Evolutionary conservation across 2,888 invertebrate species (phyloP).

Genomic region (Aromia moschata): DNA sequence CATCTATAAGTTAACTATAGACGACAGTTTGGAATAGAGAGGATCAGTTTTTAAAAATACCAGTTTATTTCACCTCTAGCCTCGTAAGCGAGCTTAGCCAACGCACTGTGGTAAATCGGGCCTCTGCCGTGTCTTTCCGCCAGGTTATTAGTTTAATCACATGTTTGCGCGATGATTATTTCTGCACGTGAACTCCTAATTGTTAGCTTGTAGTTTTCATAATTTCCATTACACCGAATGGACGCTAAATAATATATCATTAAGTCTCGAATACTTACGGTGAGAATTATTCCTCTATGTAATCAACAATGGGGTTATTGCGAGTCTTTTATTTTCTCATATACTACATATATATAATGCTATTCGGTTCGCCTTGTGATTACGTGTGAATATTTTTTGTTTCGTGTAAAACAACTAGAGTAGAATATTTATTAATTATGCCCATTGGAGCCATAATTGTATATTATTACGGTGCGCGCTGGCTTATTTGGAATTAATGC

Average conservation of each 20-base stretch:
- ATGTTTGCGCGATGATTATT: constrained; percentile 56
- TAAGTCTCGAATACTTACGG: constrained; percentile 32
- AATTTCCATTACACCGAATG: constrained; percentile 51
- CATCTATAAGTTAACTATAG: too few species aligned
- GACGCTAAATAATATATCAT: constrained; percentile 39
- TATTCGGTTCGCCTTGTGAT: constrained; percentile 27
- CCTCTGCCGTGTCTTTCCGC: constrained; percentile 16
- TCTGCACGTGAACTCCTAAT: constrained; percentile 56
- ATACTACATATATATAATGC: too few species aligned
- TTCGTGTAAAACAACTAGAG: constrained; percentile 26
- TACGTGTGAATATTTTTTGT: constrained; percentile 26
- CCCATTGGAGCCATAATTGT: constrained; percentile 17
- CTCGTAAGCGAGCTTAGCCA: not conserved
- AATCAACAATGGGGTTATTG: constrained; percentile 30
- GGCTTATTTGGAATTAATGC: constrained; percentile 15
- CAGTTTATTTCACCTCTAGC: too few species aligned
- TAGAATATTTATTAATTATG: constrained; percentile 28
- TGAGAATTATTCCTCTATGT: constrained; percentile 34
- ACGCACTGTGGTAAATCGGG: constrained; percentile 8
- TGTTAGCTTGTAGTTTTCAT: constrained; percentile 49
- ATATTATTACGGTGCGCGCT: constrained; percentile 4
- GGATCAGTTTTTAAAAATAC: too few species aligned
- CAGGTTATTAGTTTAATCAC: constrained; percentile 53
- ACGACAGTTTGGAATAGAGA: too few species aligned
- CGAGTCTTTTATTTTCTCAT: constrained; percentile 24